Evolutionary conservation across 2,888 invertebrate species (phyloP).

Genomic region (Argyresthia goedartella): DNA sequence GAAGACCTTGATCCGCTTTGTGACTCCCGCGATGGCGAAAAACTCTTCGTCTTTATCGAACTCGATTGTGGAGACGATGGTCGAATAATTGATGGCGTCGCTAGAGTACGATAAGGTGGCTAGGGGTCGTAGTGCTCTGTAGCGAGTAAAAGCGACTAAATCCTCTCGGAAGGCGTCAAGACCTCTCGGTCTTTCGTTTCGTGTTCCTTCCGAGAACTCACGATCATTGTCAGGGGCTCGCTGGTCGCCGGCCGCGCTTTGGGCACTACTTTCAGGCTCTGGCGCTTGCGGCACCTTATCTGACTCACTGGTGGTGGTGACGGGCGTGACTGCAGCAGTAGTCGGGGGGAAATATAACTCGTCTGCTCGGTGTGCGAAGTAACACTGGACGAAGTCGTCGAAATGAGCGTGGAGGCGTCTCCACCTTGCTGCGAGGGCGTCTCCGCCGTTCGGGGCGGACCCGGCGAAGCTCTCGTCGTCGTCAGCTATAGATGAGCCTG

Average conservation of each 20-base stretch:
- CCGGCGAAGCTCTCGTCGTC: slow-evolving; percentile 47
- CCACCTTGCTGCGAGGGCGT: slow-evolving; percentile 76
- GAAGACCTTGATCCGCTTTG: slow-evolving; percentile 92
- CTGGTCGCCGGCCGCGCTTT: slow-evolving; percentile 20
- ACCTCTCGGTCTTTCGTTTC: slow-evolving; percentile 39
- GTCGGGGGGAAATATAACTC: slow-evolving; percentile 74
- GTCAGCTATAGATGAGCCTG: slow-evolving; percentile 18
- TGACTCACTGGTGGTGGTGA: not conserved
- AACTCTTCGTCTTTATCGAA: slow-evolving; percentile 97
- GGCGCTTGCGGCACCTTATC: slow-evolving; percentile 6
- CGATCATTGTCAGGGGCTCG: slow-evolving; percentile 23
- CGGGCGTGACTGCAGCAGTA: slow-evolving; percentile 18
- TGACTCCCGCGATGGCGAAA: slow-evolving; percentile 96
- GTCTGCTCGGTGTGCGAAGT: slow-evolving; percentile 82
- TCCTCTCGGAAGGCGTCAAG: slow-evolving; percentile 86
- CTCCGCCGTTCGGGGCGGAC: slow-evolving; percentile 18
- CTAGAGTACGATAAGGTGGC: slow-evolving; percentile 92
- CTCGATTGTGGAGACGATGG: slow-evolving; percentile 92
- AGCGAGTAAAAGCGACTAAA: slow-evolving; percentile 87
- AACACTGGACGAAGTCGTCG: slow-evolving; percentile 90
- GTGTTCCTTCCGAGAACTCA: slow-evolving; percentile 13
- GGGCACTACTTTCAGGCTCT: slow-evolving; percentile 11
- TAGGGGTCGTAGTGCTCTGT: slow-evolving; percentile 77
- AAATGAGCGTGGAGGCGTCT: slow-evolving; percentile 87
- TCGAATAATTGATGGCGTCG: slow-evolving; percentile 89